Evolutionary conservation across 2,888 invertebrate genomes (phyloP).

Genomic region (Rhaphigaster nebulosa): DNA sequence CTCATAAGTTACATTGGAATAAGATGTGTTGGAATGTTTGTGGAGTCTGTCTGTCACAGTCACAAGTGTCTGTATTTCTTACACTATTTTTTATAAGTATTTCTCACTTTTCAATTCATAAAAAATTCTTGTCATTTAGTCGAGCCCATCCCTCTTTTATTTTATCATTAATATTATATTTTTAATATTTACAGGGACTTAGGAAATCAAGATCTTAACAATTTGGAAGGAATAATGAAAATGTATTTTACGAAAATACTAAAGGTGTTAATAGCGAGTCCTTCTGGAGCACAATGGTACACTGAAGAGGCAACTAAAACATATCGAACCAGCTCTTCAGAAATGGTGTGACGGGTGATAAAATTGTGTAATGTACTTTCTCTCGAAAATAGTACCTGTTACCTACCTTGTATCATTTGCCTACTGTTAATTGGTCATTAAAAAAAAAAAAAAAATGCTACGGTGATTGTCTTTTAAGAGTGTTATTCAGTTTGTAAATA

Average conservation of each 20-base stretch:
- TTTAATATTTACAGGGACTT: slow-evolving; percentile 16
- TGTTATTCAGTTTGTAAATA: slow-evolving; percentile 46
- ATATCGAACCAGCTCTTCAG: slow-evolving; percentile 4
- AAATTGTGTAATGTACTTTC: background rate
- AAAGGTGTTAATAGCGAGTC: background rate
- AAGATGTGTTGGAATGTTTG: no score
- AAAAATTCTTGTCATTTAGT: background rate
- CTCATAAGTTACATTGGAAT: no score
- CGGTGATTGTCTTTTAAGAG: slow-evolving; percentile 1
- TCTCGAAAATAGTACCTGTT: slow-evolving; percentile 27
- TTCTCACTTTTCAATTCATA: no score
- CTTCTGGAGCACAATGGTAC: slow-evolving; percentile 12
- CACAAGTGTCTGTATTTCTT: no score
- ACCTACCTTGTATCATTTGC: slow-evolving; percentile 19
- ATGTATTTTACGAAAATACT: slow-evolving; percentile 27
- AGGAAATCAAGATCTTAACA: slow-evolving; percentile 10
- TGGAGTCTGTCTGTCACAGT: no score
- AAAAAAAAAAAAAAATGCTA: background rate
- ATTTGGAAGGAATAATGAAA: slow-evolving; percentile 29
- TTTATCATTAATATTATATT: background rate
- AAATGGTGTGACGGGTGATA: background rate
- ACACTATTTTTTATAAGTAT: no score
- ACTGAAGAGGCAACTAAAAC: slow-evolving; percentile 8
- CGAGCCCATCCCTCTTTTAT: background rate
- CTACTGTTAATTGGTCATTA: slow-evolving; percentile 4